Base-by-base conservation (phyloP, 2,113 vertebrate genomes). In the Notiomystis cincta region DNA sequence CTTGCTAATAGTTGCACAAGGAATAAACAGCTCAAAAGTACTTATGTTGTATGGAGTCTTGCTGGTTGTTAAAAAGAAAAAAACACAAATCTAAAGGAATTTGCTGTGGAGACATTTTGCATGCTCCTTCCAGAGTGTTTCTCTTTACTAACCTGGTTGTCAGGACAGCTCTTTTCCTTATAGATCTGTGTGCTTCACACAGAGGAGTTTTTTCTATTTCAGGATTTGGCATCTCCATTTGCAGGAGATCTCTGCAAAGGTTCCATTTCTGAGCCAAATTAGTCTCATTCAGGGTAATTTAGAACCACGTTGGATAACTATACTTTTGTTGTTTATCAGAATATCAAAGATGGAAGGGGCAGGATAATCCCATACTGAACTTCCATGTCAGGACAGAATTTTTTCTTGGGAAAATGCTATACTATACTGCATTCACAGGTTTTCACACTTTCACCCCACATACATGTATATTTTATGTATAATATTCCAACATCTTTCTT, bases 21-120 rank as follows among this genome's bases (percentile, higher is more conserved):
- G 48, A 97, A 78, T 85, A 96, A 95, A 84, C 47, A 89, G 70
- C 82, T 93, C 75, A 82, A 35, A 89, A 37, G 42, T 70, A 47
- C 42, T 94, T 70, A 40, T 22, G 6, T 60, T 67, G 37, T 61
- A 75, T 24, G 25, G 66, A 90, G 47, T 33, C 15, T 17, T 91
- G 15, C 38, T 30, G 33, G 71, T 93, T 91, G 69, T 92, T 91
- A 84, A 95, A 91, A 95, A 70, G 78, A 47, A 91, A 94, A 94
- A 70, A 80, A 5, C 15, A 42, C 70, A 79, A 72, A 57, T 91
- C 82, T 48, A 62, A 94, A 18, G 35, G 38, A 81, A 25, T 33
- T n/a, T 84, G 14, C 27, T 28, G 19, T 13, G 27, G 38, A 22
- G 13, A 27, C 7, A 20, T 79, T 76, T 72, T 54, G 51, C 58